Percentiles rank a stretch among this genome's conserved stretches.
These are phyloP conservation scores for Leptinotarsa defecta DNA, from an alignment of 1,140 invertebrate species.

Conservation along the genomic window DNA sequence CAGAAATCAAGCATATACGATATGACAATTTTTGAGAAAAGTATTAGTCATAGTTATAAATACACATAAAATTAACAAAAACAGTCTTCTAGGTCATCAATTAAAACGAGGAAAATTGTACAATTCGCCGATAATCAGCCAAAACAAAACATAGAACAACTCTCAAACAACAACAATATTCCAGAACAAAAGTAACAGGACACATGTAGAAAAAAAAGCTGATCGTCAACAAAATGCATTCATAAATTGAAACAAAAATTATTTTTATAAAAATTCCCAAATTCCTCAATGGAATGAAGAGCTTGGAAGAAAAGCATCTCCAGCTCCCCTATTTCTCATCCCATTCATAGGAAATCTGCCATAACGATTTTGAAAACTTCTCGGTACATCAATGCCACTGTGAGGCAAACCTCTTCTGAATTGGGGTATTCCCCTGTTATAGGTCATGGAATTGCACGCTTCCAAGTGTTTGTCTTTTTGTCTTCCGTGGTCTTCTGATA, in stretches of 20 bases:
- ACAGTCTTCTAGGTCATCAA: constrained; percentile 25
- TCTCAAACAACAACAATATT: constrained; percentile 23
- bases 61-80: constrained; percentile 16
- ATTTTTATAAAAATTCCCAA: constrained; percentile 9
- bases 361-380: constrained; percentile 40
- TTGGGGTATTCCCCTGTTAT: constrained; percentile 40
- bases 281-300: constrained; percentile 42
- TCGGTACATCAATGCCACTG: constrained; percentile 40
- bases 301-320: constrained; percentile 44
- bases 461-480: constrained; percentile 69
- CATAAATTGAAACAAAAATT: constrained; percentile 26
- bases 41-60: neutral
- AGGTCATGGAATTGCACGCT: constrained; percentile 40
- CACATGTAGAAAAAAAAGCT: constrained; percentile 18
- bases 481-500: constrained; percentile 92
- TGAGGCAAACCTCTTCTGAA: constrained; percentile 43
- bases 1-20: neutral
- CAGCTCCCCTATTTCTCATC: constrained; percentile 46
- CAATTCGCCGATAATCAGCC: constrained; percentile 27
- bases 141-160: constrained; percentile 27
- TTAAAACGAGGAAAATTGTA: constrained; percentile 12
- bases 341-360: constrained; percentile 37
- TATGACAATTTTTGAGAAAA: neutral
- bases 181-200: constrained; percentile 24
- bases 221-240: constrained; percentile 21